Conservation (phyloP, 2,888 invertebrate species). For the Ormyrus labotus region DNA sequence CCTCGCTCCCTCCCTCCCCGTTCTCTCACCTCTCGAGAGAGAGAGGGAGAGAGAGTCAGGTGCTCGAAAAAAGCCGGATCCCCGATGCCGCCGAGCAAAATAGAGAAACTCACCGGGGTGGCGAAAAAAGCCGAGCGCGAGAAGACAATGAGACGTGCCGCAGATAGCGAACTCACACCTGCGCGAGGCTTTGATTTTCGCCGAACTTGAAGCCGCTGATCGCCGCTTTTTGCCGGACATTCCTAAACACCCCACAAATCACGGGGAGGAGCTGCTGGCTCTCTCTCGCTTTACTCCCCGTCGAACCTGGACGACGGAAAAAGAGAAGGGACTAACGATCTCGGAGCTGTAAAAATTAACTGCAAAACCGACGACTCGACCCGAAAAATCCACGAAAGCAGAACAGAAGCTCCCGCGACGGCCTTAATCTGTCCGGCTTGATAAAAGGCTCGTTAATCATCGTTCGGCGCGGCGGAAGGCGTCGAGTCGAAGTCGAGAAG, state of each 20-base stretch:
- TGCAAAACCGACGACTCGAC: too few species aligned
- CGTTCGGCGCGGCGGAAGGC: slow-evolving; percentile 8
- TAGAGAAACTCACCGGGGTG: slow-evolving; percentile 52
- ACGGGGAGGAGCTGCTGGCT: not conserved
- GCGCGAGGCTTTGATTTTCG: slow-evolving; percentile 42
- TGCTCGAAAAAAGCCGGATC: slow-evolving; percentile 36
- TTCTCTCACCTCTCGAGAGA: slow-evolving; percentile 43
- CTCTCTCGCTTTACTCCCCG: slow-evolving; percentile 3
- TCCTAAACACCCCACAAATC: slow-evolving; percentile 44
- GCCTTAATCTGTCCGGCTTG: not conserved
- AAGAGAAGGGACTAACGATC: not conserved
- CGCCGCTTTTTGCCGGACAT: slow-evolving; percentile 12
- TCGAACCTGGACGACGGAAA: not conserved
- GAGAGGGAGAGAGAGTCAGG: not conserved
- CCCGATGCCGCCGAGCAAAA: slow-evolving; percentile 56
- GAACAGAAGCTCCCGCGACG: too few species aligned
- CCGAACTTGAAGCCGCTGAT: slow-evolving; percentile 49
- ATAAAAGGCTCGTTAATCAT: slow-evolving; percentile 9
- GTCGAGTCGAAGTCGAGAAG: slow-evolving; percentile 24
- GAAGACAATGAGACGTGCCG: slow-evolving; percentile 63
- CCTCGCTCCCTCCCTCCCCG: not conserved
- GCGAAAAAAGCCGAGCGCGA: slow-evolving; percentile 19
- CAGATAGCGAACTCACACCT: slow-evolving; percentile 70
- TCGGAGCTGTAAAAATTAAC: too few species aligned
- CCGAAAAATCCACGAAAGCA: too few species aligned